Evolutionary conservation across 2,797 vertebrate species (phyloP), one percentile per base, ranked within the genome.

Genomic region (Argya squamiceps): DNA sequence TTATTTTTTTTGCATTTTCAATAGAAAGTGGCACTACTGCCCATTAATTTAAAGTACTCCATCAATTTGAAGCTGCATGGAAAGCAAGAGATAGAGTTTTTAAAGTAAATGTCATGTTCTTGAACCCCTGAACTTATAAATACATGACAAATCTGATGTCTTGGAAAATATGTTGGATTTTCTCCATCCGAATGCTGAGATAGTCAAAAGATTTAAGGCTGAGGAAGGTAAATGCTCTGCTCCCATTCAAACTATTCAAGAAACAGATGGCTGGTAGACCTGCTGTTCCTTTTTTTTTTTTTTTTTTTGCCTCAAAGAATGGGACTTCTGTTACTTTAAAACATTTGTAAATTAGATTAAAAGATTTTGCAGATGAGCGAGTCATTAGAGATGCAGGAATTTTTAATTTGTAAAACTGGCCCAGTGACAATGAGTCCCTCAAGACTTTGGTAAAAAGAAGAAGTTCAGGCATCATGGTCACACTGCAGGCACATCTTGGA

Each of bases 341-440:
- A 84, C 59, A 86, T 78, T 93, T 92, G 43, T n/a, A 92, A 94
- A 97, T 96, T 90, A 88, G 91, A 94, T 92, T 91, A 52, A 78
- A 93, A 74, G 27, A 65, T 89, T 93, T 90, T 92, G 68, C 93
- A 95, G 81, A 94, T 94, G 90, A 93, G 89, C 41, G 55, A 43
- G 21, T 93, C 75, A 83, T 97, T 95, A 94, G 34, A 77, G 36
- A 95, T 96, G 89, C 94, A 96, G 78, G 71, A 89, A 93, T 96
- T 93, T 97, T 95, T 95, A 96, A 97, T 97, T 88, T 96, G 75
- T 75, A 60, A 93, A 96, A 70, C 59, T 95, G 93, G 92, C 91
- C 80, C 60, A 49, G 52, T 95, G 92, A 93, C 93, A 95, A 63
- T 47, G 71, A 65, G 20, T 96, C 95, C 75, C 92, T 89, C 56